Evolutionary conservation across 1,140 invertebrate species (phyloP).

Genomic region (honey bee (Apis mellifera)): DNA sequence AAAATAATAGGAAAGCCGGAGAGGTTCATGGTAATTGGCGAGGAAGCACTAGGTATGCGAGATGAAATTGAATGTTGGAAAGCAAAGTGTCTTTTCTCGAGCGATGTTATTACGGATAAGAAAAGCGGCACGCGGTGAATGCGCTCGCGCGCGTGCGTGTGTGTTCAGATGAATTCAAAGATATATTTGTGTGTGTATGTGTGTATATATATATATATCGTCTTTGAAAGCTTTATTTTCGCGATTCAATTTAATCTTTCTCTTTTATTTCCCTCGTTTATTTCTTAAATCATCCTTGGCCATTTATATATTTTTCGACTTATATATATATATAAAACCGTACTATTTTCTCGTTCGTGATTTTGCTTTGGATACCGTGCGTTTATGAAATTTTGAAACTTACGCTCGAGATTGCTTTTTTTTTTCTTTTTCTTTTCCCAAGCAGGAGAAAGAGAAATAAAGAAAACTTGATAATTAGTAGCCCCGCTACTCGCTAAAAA

Average conservation of each 20-base stretch:
- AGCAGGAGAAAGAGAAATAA: too few species aligned
- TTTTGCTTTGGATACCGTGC: too few species aligned
- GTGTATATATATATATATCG: not conserved
- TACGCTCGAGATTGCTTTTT: too few species aligned
- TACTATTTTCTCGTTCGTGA: too few species aligned
- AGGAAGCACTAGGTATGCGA: not conserved
- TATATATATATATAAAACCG: not conserved
- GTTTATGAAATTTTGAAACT: too few species aligned
- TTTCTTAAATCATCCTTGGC: not conserved
- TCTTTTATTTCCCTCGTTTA: not conserved
- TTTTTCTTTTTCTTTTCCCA: too few species aligned
- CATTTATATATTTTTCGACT: not conserved
- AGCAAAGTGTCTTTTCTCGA: constrained; percentile 19
- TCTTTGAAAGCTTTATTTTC: not conserved
- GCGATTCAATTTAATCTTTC: constrained; percentile 8
- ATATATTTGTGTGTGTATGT: not conserved
- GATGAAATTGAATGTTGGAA: constrained; percentile 35
- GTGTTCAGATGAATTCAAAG: constrained; percentile 6
- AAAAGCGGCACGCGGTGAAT: constrained; percentile 18
- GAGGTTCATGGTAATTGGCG: constrained; percentile 19
- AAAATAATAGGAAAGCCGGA: not conserved
- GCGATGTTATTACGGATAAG: constrained; percentile 33
- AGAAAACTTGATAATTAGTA: too few species aligned
- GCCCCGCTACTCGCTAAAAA: too few species aligned
- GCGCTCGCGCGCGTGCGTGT: not conserved